Evolutionary conservation across 2,113 vertebrate genomes (phyloP).

Genomic region (Pavo muticus): DNA sequence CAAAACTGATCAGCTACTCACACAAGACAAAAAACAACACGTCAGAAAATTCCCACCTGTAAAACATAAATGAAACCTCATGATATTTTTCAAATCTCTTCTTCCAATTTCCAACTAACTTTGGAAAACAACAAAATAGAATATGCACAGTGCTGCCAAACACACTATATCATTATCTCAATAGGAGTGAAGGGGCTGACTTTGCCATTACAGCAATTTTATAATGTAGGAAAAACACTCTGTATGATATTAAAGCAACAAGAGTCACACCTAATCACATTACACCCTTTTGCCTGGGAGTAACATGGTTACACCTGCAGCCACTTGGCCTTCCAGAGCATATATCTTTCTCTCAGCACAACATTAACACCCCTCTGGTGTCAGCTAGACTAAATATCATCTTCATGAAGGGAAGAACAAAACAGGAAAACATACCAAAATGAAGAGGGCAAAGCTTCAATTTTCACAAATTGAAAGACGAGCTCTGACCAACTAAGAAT

Average conservation of each 20-base stretch:
- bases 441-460: neutral
- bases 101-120: neutral
- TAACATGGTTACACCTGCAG: neutral
- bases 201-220: neutral
- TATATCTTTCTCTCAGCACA: rapidly evolving
- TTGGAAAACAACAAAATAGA: neutral
- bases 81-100: neutral
- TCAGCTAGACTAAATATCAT: neutral
- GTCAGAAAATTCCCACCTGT: neutral
- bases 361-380: neutral
- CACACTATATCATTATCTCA: neutral
- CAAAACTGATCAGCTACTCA: neutral
- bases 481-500: neutral
- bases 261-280: neutral
- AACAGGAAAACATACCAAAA: neutral
- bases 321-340: neutral
- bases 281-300: neutral
- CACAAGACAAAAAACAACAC: neutral
- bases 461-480: neutral
- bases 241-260: neutral
- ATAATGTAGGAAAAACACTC: neutral
- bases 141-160: neutral
- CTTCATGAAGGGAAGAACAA: neutral
- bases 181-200: neutral
- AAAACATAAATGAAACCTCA: neutral